A percentile compares a stretch with the other conserved stretches of the same genome.
These are phyloP conservation scores for Apomyelois bistriatella DNA, from an alignment of 2,888 invertebrate genomes.

Conservation along the genomic window DNA sequence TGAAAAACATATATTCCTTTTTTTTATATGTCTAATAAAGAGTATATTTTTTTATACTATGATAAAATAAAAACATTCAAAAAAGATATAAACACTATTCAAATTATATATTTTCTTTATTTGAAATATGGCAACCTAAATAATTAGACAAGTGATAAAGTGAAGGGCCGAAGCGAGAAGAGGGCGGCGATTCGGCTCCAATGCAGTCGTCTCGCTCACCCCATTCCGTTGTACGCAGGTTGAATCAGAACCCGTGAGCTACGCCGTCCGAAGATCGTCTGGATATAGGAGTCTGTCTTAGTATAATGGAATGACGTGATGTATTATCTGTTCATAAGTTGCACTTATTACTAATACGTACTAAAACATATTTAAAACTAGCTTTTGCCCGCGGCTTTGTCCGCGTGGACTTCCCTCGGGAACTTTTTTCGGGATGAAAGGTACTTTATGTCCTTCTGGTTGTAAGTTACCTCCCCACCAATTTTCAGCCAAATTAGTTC, in stretches of 20 bases:
- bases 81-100: too few species aligned
- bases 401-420: too few species aligned
- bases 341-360: slow-evolving; percentile 6
- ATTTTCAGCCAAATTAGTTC: too few species aligned
- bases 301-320: slow-evolving; percentile 15
- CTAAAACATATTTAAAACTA: too few species aligned
- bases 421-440: too few species aligned
- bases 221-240: slow-evolving; percentile 77
- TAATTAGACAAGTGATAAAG: slow-evolving; percentile 29
- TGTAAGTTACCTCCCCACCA: too few species aligned
- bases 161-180: slow-evolving; percentile 63
- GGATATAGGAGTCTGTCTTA: slow-evolving; percentile 21
- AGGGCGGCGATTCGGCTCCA: slow-evolving; percentile 69
- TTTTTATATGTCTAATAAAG: background rate
- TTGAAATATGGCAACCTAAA: slow-evolving; percentile 39
- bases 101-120: background rate
- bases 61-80: background rate
- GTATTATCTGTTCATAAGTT: slow-evolving; percentile 23
- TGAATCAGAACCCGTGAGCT: slow-evolving; percentile 74
- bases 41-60: background rate
- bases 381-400: too few species aligned
- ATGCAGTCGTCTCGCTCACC: slow-evolving; percentile 69
- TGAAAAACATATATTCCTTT: background rate
- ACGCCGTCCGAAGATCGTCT: slow-evolving; percentile 15
- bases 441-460: too few species aligned